Base-by-base conservation (phyloP, 2,113 vertebrate genomes). In the Mesitornis unicolor region DNA sequence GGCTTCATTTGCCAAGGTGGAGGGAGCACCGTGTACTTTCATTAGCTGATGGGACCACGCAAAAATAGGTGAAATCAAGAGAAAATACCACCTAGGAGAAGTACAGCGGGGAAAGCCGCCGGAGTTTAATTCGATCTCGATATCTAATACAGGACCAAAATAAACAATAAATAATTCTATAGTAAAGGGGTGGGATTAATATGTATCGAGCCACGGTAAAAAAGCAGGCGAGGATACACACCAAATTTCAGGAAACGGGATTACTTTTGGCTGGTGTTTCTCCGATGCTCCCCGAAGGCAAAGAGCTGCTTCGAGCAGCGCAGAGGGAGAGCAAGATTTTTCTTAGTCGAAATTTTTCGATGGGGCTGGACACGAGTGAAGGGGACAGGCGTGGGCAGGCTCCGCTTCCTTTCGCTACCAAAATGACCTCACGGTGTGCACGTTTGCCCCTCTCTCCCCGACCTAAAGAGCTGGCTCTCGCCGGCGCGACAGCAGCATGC, bases 291-390 rank as follows among this genome's bases (percentile, higher is more conserved):
- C 33, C 35, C 28, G 4, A 78, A 89, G 56, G 25, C 11, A 10
- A 35, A 42, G 57, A 54, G 35, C 26, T 70, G 24, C 29, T 92
- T 48, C 33, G 8, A 87, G 26, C 33, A 70, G 76, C 13, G 3
- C 25, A 4, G 18, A 21, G 20, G 40, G 6, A 64, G 5, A 73
- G 11, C 1, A 14, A 59, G 13, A 10, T 11, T 71, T 84, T 69
- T 51, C 29, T n/a, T 9, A 20, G n/a, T 20, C 2, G 1, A 25
- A 4, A 3, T 13, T 36, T 56, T 78, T 7, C 35, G 12, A 0
- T 26, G 57, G 8, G 65, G 15, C 38, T 59, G 47, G 3, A 45
- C 85, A 65, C 16, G 36, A 68, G 13, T 17, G 76, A 65, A 90
- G 45, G 18, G 8, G 8, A 8, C 9, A 36, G 45, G 51, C 11